Evolutionary conservation across 2,113 vertebrate genomes (phyloP), one percentile per base, ranked within the genome.

Genomic region (Varanus komodoensis): DNA sequence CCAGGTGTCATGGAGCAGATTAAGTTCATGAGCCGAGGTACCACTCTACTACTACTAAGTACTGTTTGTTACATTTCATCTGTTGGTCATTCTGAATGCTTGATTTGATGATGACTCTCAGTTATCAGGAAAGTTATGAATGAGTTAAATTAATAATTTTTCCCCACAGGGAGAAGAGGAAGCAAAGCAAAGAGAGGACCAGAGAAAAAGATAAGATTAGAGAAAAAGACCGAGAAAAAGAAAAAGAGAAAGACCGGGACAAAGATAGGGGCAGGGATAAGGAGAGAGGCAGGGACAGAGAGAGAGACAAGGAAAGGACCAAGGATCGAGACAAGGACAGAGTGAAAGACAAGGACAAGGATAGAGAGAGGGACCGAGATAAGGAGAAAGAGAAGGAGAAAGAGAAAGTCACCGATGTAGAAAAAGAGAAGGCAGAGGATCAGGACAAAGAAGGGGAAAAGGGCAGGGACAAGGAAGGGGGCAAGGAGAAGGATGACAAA

Each of bases 131-230:
- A 38, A 57, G n/a, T 64, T 3, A 19, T 61, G 54, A 54, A n/a
- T 50, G 44, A n/a, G 38, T 74, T 54, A 54, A 94, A 95, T 92
- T 61, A 50, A 87, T 92, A 93, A 95, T 96, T 93, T 79, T 57
- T 95, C 96, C 93, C 89, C 90, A 91, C 94, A 98, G 97, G 95
- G 97, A 98, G 95, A 98, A 97, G 96, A 97, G 97, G 93, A 97
- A 96, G 87, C 97, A 98, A 94, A 96, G 96, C 75, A 93, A 90
- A 89, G 91, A 90, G 27, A 93, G 89, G 77, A 73, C 61, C 52
- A 84, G 68, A 71, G 93, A 94, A 89, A 91, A 88, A 71, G 90
- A 88, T 38, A 91, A 88, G 73, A 27, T 54, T 12, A 67, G 64
- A 80, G 80, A 87, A 29, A 87, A 8, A 87, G 73, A 87, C 12